These are phyloP conservation scores for Illadopsis cleaveri DNA, from an alignment of 2,113 vertebrate genomes.

Conservation along the genomic window DNA sequence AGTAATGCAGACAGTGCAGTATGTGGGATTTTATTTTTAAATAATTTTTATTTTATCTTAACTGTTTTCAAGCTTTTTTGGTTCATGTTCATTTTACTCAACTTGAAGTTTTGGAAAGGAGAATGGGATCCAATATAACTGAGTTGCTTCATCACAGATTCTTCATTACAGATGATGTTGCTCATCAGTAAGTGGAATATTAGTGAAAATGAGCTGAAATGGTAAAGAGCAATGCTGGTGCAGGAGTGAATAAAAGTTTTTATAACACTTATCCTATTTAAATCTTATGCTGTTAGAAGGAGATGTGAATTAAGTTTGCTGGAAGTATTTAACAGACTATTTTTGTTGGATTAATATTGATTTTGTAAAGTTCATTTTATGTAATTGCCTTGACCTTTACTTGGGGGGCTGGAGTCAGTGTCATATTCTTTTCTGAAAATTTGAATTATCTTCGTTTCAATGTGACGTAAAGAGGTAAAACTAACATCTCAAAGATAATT, in stretches of 20 bases:
- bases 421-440: background rate
- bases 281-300: background rate
- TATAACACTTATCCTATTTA: background rate
- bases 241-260: background rate
- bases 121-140: background rate
- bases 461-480: background rate
- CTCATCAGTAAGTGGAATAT: background rate
- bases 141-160: background rate
- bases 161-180: background rate
- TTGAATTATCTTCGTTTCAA: background rate
- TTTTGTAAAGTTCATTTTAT: slow-evolving; percentile 3
- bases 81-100: background rate
- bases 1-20: background rate
- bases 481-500: background rate
- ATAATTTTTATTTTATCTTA: background rate
- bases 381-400: background rate
- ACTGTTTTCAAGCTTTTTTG: background rate
- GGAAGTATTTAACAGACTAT: background rate
- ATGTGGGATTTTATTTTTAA: background rate
- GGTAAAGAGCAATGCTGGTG: background rate
- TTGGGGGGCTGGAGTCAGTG: background rate
- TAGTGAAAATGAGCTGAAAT: background rate
- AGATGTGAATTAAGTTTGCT: background rate
- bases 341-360: slow-evolving; percentile 16
- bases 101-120: background rate